phyloP scores from a whole-genome alignment of 1,140 invertebrate species.

The Paraescarpia echinospica region DNA sequence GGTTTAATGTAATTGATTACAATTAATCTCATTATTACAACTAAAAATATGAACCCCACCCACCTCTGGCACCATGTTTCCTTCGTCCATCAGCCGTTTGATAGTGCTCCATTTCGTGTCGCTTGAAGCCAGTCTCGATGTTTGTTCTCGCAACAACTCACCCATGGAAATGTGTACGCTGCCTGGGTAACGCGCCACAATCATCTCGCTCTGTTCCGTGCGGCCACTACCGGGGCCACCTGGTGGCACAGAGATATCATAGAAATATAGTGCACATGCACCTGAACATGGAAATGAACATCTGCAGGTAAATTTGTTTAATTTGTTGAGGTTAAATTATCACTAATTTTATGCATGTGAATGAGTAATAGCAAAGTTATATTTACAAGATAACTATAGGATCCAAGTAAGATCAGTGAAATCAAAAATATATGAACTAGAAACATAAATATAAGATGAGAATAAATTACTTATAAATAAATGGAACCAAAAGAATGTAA shows the following conservation, averaged over 20 bases:
- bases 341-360: not conserved
- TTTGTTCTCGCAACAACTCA: conserved; percentile 41
- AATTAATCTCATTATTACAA: not conserved
- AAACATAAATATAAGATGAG: not conserved
- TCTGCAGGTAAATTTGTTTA: no score
- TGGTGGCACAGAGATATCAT: conserved; percentile 21
- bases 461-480: not conserved
- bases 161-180: conserved; percentile 50
- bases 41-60: not conserved
- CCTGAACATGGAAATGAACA: no score
- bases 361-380: not conserved
- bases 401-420: not conserved
- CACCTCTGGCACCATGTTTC: conserved; percentile 55
- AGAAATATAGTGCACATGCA: not conserved
- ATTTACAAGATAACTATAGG: not conserved
- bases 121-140: conserved; percentile 37
- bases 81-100: conserved; percentile 43
- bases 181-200: conserved; percentile 41
- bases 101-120: conserved; percentile 49
- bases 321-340: no score
- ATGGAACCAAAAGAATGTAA: not conserved
- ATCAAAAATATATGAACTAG: not conserved
- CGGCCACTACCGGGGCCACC: conserved; percentile 53
- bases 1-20: not conserved
- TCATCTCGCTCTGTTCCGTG: conserved; percentile 37